A percentile compares a stretch with the other conserved stretches of the same genome.
Conservation (phyloP, 2,888 invertebrate species). For the Epistrophe eligans region DNA sequence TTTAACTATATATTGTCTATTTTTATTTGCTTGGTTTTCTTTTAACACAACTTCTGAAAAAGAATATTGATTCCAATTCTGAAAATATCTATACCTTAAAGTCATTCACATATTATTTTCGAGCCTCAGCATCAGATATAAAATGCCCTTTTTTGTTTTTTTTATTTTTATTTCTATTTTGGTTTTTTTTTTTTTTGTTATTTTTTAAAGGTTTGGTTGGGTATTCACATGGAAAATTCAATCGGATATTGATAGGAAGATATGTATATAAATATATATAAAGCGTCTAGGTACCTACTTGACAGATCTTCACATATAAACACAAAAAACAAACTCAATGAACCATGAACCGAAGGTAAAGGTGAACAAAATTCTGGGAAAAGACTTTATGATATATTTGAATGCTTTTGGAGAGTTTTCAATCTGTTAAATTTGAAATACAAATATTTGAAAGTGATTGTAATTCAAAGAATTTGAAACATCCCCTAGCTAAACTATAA, state of each 20-base stretch:
- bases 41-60: neutral
- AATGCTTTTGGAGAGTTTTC: neutral
- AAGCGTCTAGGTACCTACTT: neutral
- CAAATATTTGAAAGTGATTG: slow-evolving; percentile 5
- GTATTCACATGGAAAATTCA: neutral
- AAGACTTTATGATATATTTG: slow-evolving; percentile 2
- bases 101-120: neutral
- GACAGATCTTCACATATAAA: neutral
- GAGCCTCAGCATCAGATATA: neutral
- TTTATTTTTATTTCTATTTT: no score
- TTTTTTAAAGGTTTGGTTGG: neutral
- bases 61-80: neutral
- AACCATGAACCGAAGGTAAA: neutral
- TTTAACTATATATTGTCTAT: neutral
- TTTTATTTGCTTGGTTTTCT: neutral
- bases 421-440: slow-evolving; percentile 17
- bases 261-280: no score
- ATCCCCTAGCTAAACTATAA: neutral
- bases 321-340: slow-evolving; percentile 6
- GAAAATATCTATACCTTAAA: neutral
- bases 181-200: neutral
- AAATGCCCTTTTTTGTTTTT: neutral
- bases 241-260: neutral
- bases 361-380: neutral
- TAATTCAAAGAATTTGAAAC: neutral